Base-by-base conservation (phyloP, 2,113 vertebrate species). In the Atherinomorus stipes region DNA sequence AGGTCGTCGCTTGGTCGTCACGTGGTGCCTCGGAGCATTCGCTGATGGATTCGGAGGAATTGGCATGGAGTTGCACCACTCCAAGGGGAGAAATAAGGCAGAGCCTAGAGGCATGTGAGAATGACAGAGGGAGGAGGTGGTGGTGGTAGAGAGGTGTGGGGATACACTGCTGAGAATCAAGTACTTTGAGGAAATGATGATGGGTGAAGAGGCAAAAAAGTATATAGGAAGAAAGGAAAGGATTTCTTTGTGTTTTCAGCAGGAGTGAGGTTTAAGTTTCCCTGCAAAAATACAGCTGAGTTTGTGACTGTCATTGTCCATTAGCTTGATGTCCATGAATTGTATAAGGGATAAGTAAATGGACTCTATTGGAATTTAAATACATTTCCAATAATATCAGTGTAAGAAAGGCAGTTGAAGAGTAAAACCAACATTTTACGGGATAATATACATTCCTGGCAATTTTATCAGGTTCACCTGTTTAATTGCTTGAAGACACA, bases 31-130 rank as follows among this genome's bases (percentile, higher is more conserved):
- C 10, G 3, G 64, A 57, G 60, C 50, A 70, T 50, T 74, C 70
- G 60, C 77, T 87, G 85, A 83, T 82, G 76, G 78, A 90, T 82
- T 76, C 76, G 63, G 64, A 45, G 26, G 64, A 85, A 83, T 82
- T 85, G 90, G 81, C 85, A 84, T 74, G 56, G 78, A 88, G 84
- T 89, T 90, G 71, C 85, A 84, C 26, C 74, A 88, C 75, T 85
- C 85, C 80, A 67, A 7, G 28, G 71, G 84, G 78, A 80, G 26
- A 52, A 66, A 73, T 69, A 53, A 85, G 59, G 63, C 64, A 75
- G 79, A 13, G 70, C 76, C 85, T 62, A 25, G 74, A 83, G 81
- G 73, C 80, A 67, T 54, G 53, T 21, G 53, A 68, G 63, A 60
- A 38, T 10, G 61, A 47, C 25, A 28, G 50, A 23, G 16, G 47